Evolutionary conservation across 2,888 invertebrate genomes (phyloP).

Genomic region (Sarcophaga rosellei): DNA sequence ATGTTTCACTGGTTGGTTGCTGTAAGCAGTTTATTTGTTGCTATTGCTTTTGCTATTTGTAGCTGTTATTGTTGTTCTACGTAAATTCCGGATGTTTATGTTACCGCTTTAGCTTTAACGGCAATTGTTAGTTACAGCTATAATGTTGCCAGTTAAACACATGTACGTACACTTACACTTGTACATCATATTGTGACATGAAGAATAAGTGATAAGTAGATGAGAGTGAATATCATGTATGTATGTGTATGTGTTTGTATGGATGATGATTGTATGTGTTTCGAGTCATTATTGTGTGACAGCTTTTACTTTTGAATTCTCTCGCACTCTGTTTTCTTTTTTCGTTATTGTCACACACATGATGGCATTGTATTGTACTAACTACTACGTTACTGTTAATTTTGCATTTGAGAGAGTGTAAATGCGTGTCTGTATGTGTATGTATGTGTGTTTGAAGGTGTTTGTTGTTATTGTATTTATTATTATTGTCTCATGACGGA

Average conservation of each 20-base stretch:
- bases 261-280: background rate
- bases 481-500: constrained; percentile 75
- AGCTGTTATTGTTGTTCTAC: constrained; percentile 55
- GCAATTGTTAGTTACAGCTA: constrained; percentile 35
- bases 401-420: constrained; percentile 17
- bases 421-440: background rate
- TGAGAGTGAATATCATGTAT: background rate
- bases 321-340: background rate
- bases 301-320: constrained; percentile 48
- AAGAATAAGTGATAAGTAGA: constrained; percentile 50
- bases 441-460: constrained; percentile 38
- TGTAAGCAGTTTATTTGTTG: constrained; percentile 25
- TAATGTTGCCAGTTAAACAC: constrained; percentile 8
- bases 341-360: constrained; percentile 43
- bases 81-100: constrained; percentile 64
- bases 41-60: constrained; percentile 42
- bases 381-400: constrained; percentile 45
- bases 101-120: constrained; percentile 59
- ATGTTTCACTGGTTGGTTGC: constrained; percentile 48
- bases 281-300: constrained; percentile 48
- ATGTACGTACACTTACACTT: background rate
- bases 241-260: background rate
- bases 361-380: constrained; percentile 33
- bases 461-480: constrained; percentile 68
- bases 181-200: constrained; percentile 19